Evolutionary conservation across 2,113 vertebrate genomes (phyloP).

Genomic region (Perca flavescens): DNA sequence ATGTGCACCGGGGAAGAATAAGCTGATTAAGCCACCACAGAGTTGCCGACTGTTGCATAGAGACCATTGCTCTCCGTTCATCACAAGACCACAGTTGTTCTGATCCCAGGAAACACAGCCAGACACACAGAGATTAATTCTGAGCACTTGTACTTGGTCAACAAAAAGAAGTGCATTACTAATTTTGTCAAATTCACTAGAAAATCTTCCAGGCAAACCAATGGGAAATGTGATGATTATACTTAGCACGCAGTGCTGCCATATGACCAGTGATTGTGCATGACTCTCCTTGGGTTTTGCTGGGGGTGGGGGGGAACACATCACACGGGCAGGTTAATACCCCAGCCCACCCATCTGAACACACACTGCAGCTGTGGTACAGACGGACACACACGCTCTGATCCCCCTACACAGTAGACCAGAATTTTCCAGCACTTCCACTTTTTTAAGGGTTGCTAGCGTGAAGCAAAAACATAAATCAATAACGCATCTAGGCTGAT

Average conservation of each 20-base stretch:
- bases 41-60: slow-evolving; percentile 9
- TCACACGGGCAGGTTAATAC: background rate
- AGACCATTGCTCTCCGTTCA: slow-evolving; percentile 24
- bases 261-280: background rate
- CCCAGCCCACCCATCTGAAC: slow-evolving; percentile 10
- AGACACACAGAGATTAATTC: background rate
- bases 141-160: slow-evolving; percentile 18
- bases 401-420: slow-evolving; percentile 19
- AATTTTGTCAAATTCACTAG: slow-evolving; percentile 44
- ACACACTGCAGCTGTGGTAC: slow-evolving; percentile 13
- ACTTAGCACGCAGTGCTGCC: slow-evolving; percentile 12
- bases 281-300: too few species aligned
- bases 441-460: slow-evolving; percentile 56
- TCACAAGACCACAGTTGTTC: slow-evolving; percentile 30
- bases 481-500: slow-evolving; percentile 56
- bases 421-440: slow-evolving; percentile 50
- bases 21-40: slow-evolving; percentile 41
- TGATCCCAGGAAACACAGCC: slow-evolving; percentile 29
- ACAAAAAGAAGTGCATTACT: slow-evolving; percentile 2
- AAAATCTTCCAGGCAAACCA: slow-evolving; percentile 5
- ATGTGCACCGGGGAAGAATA: slow-evolving; percentile 22
- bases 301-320: background rate
- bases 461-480: slow-evolving; percentile 64
- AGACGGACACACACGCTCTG: slow-evolving; percentile 15
- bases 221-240: slow-evolving; percentile 5